These are phyloP conservation scores for Plebejus anna DNA, from an alignment of 2,888 invertebrate genomes.

Conservation along the genomic window DNA sequence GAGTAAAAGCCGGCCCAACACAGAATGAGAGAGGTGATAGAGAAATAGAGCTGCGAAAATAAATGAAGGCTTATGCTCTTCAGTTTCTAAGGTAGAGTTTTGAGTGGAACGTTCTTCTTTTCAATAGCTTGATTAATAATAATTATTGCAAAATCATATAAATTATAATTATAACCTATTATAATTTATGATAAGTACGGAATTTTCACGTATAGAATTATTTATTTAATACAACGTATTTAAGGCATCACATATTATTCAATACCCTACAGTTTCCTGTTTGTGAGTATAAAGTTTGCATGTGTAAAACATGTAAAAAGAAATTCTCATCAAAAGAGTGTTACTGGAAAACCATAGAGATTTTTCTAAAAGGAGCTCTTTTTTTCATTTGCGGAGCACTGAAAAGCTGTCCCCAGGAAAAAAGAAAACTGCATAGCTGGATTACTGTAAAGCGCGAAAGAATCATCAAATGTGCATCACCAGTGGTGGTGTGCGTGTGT, in stretches of 20 bases:
- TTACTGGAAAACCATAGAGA: conserved; percentile 19
- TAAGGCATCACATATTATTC: not conserved
- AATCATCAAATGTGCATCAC: conserved; percentile 19
- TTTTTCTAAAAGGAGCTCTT: conserved; percentile 4
- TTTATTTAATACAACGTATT: not conserved
- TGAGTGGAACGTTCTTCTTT: too few species aligned
- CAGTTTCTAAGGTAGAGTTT: too few species aligned
- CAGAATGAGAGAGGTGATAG: too few species aligned
- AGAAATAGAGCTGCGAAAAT: too few species aligned
- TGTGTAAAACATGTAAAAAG: not conserved
- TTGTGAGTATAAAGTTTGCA: not conserved
- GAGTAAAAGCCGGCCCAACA: too few species aligned
- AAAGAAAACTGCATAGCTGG: conserved; percentile 3
- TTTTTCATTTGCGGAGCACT: not conserved
- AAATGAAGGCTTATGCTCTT: too few species aligned
- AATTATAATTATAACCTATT: too few species aligned
- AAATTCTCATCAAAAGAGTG: conserved; percentile 11
- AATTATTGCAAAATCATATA: too few species aligned
- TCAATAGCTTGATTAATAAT: too few species aligned
- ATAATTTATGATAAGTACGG: too few species aligned
- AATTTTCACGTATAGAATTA: too few species aligned
- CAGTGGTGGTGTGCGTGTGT: conserved; percentile 29
- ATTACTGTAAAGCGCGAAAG: conserved; percentile 20
- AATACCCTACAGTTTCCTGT: not conserved
- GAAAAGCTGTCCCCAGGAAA: conserved; percentile 14